Evolutionary conservation across 2,113 vertebrate species (phyloP).

Genomic region (Halcyon malimbica): DNA sequence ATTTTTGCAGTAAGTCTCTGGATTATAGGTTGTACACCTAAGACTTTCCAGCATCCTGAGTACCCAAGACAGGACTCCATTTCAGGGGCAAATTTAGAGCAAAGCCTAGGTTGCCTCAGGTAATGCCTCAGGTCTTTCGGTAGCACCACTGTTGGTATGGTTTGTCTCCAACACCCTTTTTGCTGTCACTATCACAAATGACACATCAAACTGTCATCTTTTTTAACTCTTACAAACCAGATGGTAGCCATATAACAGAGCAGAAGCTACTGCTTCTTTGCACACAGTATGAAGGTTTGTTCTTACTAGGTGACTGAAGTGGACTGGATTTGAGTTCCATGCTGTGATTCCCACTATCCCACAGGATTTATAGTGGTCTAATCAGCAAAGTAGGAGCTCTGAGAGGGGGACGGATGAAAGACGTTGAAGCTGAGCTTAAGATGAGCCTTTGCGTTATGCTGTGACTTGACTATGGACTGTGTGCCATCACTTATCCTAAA

Average conservation of each 20-base stretch:
- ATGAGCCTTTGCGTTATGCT: not conserved
- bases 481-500: not conserved
- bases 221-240: not conserved
- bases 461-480: not conserved
- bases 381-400: not conserved
- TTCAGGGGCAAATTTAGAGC: not conserved
- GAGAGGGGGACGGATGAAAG: not conserved
- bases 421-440: not conserved
- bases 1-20: not conserved
- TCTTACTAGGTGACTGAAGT: not conserved
- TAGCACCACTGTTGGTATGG: not conserved
- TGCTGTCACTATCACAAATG: not conserved
- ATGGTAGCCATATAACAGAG: not conserved
- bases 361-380: not conserved
- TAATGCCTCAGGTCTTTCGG: not conserved
- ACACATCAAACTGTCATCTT: not conserved
- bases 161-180: not conserved
- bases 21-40: not conserved
- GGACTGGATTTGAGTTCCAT: not conserved
- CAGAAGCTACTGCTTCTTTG: not conserved
- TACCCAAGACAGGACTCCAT: not conserved
- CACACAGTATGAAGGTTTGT: not conserved
- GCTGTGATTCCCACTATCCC: not conserved
- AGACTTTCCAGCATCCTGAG: not conserved
- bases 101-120: not conserved